Evolutionary conservation across 2,797 vertebrate species (phyloP).

Genomic region (Bryconaethiops microstoma): DNA sequence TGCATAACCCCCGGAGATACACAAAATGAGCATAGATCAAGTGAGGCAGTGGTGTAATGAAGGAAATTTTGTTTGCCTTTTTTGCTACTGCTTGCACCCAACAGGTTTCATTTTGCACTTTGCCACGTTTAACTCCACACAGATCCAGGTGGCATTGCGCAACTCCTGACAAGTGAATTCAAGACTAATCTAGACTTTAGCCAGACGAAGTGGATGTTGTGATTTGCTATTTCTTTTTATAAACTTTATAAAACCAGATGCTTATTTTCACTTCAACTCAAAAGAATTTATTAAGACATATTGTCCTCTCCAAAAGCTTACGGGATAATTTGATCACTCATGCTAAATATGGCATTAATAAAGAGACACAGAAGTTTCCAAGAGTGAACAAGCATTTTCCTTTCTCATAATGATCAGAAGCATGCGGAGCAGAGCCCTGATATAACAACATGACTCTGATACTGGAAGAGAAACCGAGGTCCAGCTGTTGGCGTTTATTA

Average conservation of each 20-base stretch:
- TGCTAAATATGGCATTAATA: not conserved
- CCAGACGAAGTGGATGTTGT: not conserved
- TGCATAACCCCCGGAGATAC: not conserved
- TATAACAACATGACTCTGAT: constrained; percentile 30
- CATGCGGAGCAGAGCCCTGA: not conserved
- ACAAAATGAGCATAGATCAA: constrained; percentile 11
- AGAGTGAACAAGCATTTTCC: not conserved
- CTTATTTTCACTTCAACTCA: not conserved
- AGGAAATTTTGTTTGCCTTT: constrained; percentile 29
- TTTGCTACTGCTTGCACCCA: no score
- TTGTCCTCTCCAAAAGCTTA: not conserved
- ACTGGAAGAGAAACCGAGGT: constrained; percentile 29
- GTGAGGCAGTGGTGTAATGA: constrained; percentile 7
- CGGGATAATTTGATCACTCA: not conserved
- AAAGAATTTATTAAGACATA: not conserved
- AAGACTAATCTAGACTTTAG: not conserved
- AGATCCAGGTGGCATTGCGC: not conserved
- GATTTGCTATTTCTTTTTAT: not conserved
- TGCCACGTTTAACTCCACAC: not conserved
- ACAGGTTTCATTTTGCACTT: not conserved
- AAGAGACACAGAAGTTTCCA: not conserved
- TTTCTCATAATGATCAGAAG: constrained; percentile 16
- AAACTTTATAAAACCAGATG: not conserved
- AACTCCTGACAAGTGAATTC: not conserved
- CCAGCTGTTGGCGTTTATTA: not conserved